phyloP scores from a whole-genome alignment of 2,797 vertebrate species.

The Cirrhinus mrigala region DNA sequence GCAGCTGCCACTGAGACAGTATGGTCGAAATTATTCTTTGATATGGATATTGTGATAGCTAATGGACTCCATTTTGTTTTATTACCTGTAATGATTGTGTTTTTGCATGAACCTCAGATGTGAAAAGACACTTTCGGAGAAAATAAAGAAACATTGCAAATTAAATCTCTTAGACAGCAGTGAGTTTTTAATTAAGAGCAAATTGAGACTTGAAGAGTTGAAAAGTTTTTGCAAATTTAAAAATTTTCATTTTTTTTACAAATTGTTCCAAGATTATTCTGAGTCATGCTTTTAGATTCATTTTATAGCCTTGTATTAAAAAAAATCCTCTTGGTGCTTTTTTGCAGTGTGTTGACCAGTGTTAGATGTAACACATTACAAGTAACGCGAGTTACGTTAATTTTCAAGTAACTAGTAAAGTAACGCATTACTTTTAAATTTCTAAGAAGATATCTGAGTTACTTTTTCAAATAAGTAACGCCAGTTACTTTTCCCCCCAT shows the following conservation, averaged over 20 bases:
- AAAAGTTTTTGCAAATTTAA: background rate
- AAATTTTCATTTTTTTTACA: background rate
- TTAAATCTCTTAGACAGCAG: background rate
- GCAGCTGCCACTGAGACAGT: background rate
- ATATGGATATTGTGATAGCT: background rate
- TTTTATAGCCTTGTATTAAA: background rate
- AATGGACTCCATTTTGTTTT: background rate
- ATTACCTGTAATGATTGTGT: background rate
- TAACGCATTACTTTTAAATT: no score
- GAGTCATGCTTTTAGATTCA: background rate
- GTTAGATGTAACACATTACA: no score
- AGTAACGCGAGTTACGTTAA: no score
- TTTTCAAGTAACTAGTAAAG: no score
- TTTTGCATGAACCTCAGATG: background rate
- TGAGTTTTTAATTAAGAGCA: background rate
- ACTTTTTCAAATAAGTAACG: no score
- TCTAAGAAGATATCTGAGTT: no score
- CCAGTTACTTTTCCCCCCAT: no score
- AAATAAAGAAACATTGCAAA: constrained; percentile 1
- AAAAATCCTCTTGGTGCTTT: background rate
- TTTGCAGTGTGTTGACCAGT: background rate
- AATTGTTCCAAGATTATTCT: background rate
- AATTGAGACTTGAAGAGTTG: background rate
- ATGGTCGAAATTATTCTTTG: background rate
- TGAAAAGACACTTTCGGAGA: background rate